These are phyloP conservation scores for Paradoxurus hermaphroditus DNA, from an alignment of 2,113 vertebrate species.

Conservation along the genomic window DNA sequence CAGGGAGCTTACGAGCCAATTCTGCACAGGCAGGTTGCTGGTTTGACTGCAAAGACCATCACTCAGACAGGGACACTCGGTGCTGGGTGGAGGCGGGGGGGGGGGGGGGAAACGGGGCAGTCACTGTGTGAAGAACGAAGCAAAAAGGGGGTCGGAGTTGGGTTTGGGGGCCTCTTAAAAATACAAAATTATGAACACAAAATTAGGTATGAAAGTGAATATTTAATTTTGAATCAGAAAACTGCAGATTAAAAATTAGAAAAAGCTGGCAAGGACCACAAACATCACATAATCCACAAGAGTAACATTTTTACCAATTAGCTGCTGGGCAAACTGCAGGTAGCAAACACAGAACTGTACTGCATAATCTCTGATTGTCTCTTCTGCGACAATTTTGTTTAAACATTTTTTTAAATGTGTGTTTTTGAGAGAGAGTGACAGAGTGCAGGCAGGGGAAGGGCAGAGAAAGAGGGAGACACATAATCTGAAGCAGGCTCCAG, in stretches of 20 bases:
- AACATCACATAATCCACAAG: slow-evolving; percentile 30
- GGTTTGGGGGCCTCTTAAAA: neutral
- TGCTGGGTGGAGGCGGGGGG: accelerated
- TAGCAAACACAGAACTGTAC: neutral
- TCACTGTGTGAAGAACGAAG: neutral
- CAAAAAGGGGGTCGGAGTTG: neutral
- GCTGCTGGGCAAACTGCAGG: slow-evolving; percentile 18
- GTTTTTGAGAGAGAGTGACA: no score
- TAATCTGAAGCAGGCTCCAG: no score
- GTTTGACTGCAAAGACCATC: neutral
- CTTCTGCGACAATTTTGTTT: neutral
- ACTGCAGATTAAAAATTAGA: slow-evolving; percentile 28
- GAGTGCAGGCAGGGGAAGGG: no score
- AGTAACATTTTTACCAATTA: slow-evolving; percentile 54
- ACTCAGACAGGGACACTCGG: neutral
- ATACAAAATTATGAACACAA: neutral
- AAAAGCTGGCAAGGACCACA: slow-evolving; percentile 35
- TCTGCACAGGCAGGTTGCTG: neutral
- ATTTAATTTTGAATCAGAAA: slow-evolving; percentile 38
- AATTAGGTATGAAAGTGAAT: neutral
- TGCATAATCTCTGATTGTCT: neutral
- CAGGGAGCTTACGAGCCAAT: neutral
- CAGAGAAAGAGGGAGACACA: no score
- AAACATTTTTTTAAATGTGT: no score
- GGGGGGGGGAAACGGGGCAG: no score